Conservation (phyloP, 2,113 vertebrate species). For the Esox niger region DNA sequence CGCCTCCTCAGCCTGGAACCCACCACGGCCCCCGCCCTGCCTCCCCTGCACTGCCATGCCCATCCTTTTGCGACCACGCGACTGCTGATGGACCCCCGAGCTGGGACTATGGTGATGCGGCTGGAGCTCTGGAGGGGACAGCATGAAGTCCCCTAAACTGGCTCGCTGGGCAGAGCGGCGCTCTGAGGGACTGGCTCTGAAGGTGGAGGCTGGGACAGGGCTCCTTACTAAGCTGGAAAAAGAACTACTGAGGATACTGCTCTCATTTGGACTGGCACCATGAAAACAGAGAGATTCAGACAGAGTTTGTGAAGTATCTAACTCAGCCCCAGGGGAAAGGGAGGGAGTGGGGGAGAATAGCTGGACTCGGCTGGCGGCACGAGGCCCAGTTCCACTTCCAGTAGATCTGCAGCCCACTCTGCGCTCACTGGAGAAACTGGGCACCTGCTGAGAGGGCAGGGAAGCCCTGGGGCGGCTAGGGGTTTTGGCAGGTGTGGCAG, state of each 20-base stretch:
- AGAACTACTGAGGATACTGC: constrained; percentile 72
- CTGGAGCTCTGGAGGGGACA: constrained; percentile 65
- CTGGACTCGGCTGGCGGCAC: constrained; percentile 77
- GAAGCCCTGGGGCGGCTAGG: constrained; percentile 70
- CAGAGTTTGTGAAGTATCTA: constrained; percentile 25
- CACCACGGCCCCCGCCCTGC: constrained; percentile 63
- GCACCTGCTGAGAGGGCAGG: constrained; percentile 35
- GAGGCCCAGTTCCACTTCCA: constrained; percentile 46
- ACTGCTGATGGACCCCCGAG: constrained; percentile 24
- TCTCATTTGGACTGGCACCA: constrained; percentile 35
- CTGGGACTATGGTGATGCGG: constrained; percentile 28
- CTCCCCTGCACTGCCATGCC: constrained; percentile 36
- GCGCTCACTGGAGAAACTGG: constrained; percentile 57
- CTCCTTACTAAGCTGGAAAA: constrained; percentile 69
- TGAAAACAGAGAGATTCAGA: constrained; percentile 47
- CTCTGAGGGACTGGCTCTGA: constrained; percentile 67
- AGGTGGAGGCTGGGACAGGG: constrained; percentile 38
- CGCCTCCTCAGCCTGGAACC: constrained; percentile 68
- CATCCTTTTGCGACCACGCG: constrained; percentile 70
- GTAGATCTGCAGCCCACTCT: constrained; percentile 45
- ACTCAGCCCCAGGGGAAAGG: constrained; percentile 54
- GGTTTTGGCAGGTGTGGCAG: constrained; percentile 89
- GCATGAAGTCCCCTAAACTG: constrained; percentile 80
- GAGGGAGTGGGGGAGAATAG: constrained; percentile 77
- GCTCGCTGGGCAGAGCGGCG: constrained; percentile 71